Conservation (phyloP, 1,140 invertebrate species). For the Lepidurus arcticus region DNA sequence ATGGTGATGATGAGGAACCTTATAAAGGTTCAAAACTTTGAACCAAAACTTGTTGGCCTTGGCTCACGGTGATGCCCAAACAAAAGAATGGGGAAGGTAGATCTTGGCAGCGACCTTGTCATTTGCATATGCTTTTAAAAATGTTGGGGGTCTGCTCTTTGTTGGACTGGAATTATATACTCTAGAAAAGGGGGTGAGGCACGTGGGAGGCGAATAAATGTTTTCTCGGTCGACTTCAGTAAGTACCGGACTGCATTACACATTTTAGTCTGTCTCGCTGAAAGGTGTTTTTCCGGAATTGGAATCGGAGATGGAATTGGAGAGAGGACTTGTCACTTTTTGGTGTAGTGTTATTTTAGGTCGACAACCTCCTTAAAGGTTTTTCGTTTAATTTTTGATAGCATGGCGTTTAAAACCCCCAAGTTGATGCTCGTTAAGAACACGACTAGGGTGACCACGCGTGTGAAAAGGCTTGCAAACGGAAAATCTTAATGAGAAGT, state of each 20-base stretch:
- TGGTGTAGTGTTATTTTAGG: not conserved
- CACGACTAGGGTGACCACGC: slow-evolving; percentile 11
- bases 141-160: not conserved
- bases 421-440: not conserved
- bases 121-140: not conserved
- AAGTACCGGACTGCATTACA: no score
- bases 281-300: no score
- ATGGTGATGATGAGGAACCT: not conserved
- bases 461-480: slow-evolving; percentile 14
- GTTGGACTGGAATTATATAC: not conserved
- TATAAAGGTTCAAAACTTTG: not conserved
- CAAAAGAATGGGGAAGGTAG: slow-evolving; percentile 9
- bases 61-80: slow-evolving; percentile 5
- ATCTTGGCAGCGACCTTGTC: not conserved
- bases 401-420: not conserved
- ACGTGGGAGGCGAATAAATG: not conserved
- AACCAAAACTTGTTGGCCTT: not conserved
- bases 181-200: slow-evolving; percentile 19
- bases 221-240: not conserved
- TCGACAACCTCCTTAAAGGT: slow-evolving; percentile 3
- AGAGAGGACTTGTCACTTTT: not conserved
- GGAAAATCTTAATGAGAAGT: not conserved
- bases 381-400: not conserved
- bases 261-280: no score
- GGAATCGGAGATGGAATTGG: not conserved